Conservation (phyloP, 2,888 invertebrate species). For the Caenorhabditis sp. region DNA sequence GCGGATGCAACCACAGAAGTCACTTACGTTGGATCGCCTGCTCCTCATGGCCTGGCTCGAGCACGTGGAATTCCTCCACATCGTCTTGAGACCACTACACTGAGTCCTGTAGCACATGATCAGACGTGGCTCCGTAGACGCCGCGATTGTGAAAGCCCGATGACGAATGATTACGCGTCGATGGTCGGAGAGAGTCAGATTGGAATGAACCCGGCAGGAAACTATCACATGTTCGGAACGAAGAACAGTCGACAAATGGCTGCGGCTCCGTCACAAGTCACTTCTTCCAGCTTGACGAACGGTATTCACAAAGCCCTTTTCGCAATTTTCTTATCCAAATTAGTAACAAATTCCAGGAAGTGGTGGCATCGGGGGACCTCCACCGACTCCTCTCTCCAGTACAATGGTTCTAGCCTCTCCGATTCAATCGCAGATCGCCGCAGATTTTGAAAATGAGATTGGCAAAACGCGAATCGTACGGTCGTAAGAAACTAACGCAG, state of each 20-base stretch:
- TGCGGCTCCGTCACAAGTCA: constrained; percentile 43
- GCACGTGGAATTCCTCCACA: constrained; percentile 38
- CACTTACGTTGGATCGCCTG: constrained; percentile 66
- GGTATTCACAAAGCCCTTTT: constrained; percentile 8
- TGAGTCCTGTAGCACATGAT: constrained; percentile 61
- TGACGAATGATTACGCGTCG: constrained; percentile 75
- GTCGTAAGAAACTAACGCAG: too few species aligned
- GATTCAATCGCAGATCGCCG: constrained; percentile 53
- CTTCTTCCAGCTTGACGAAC: constrained; percentile 51
- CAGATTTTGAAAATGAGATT: constrained; percentile 24
- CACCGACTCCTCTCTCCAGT: constrained; percentile 57
- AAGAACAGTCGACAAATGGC: constrained; percentile 5
- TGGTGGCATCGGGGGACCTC: constrained; percentile 56
- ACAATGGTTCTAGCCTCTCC: constrained; percentile 59
- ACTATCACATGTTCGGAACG: constrained; percentile 31
- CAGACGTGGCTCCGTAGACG: constrained; percentile 66
- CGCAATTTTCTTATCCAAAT: neutral
- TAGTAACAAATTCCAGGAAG: constrained; percentile 43
- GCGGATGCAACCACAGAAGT: constrained; percentile 65
- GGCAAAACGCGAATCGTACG: neutral
- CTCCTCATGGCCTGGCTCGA: constrained; percentile 41
- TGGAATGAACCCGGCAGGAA: constrained; percentile 23
- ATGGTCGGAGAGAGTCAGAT: constrained; percentile 69
- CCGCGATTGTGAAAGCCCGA: constrained; percentile 68
- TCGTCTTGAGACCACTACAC: constrained; percentile 55